Conservation (phyloP, 2,797 vertebrate genomes). For the Echeneis naucrates region DNA sequence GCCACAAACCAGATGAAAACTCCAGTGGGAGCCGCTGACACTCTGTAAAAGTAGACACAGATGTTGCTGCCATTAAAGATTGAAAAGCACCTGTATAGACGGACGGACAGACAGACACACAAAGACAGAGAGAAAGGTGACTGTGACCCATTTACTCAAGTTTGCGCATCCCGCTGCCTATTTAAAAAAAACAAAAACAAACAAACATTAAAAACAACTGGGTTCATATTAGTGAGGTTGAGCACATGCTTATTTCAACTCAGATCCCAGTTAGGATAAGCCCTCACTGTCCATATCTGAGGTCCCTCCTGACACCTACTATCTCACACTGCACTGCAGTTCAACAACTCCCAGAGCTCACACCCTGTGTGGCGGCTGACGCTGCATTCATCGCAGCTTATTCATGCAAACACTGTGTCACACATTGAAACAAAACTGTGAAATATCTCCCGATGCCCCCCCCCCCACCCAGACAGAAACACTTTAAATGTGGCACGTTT, state of each 20-base stretch:
- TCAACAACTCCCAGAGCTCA: conserved; percentile 52
- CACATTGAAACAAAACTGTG: conserved; percentile 44
- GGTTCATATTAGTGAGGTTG: conserved; percentile 41
- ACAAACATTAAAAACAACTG: too few species aligned
- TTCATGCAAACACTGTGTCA: conserved; percentile 39
- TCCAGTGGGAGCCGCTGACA: conserved; percentile 32
- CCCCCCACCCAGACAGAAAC: too few species aligned
- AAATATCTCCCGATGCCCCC: conserved; percentile 37
- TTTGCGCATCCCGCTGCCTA: conserved; percentile 2
- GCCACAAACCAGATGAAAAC: conserved; percentile 17
- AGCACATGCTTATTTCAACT: conserved; percentile 48
- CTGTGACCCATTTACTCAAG: conserved; percentile 1
- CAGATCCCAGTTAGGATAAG: conserved; percentile 59
- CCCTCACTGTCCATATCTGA: conserved; percentile 41
- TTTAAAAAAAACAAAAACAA: conserved; percentile 16
- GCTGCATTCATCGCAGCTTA: conserved; percentile 31
- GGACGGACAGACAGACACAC: conserved; percentile 21
- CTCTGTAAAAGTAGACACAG: conserved; percentile 54
- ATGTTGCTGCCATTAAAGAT: conserved; percentile 70
- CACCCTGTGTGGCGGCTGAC: conserved; percentile 32
- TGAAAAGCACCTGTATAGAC: conserved; percentile 53
- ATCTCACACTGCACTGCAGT: conserved; percentile 57
- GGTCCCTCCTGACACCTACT: conserved; percentile 64
- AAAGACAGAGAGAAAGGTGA: conserved; percentile 29
- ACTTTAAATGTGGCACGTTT: too few species aligned